Evolutionary conservation across 2,888 invertebrate genomes (phyloP).

Genomic region (Vesta saturnalis): DNA sequence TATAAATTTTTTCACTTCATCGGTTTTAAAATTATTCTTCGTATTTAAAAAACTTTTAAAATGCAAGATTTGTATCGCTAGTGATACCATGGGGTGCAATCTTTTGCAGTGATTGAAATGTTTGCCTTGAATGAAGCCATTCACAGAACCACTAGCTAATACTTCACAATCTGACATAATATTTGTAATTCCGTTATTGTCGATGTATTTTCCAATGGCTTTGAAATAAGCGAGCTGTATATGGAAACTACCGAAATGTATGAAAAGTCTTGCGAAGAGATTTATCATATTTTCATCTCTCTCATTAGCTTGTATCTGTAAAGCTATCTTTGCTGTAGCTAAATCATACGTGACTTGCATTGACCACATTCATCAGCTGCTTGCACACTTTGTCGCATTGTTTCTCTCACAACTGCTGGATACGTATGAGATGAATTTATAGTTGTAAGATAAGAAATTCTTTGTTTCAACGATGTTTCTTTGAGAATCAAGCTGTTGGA

Average conservation of each 20-base stretch:
- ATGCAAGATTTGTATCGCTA: conserved; percentile 2
- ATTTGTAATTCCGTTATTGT: conserved; percentile 40
- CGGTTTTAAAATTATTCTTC: neutral
- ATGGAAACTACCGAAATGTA: conserved; percentile 4
- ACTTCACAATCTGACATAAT: conserved; percentile 44
- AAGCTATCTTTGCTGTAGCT: conserved; percentile 48
- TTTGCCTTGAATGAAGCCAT: conserved; percentile 45
- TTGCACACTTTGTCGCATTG: conserved; percentile 45
- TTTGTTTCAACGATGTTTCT: conserved; percentile 44
- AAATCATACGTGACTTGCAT: conserved; percentile 52
- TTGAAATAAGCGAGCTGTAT: conserved; percentile 42
- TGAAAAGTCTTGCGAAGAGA: neutral
- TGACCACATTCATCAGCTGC: conserved; percentile 44
- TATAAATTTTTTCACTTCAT: conserved; percentile 22
- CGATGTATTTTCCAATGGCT: conserved; percentile 48
- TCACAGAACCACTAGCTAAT: conserved; percentile 47
- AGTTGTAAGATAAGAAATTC: conserved; percentile 48
- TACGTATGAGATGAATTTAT: conserved; percentile 51
- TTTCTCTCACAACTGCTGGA: conserved; percentile 44
- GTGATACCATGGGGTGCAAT: conserved; percentile 18
- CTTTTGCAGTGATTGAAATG: conserved; percentile 51
- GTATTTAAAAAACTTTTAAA: conserved; percentile 4
- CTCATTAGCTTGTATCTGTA: conserved; percentile 9
- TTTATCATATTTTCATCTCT: neutral
- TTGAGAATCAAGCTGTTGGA: conserved; percentile 45